phyloP scores from a whole-genome alignment of 1,140 invertebrate genomes.

The Cydia amplana region DNA sequence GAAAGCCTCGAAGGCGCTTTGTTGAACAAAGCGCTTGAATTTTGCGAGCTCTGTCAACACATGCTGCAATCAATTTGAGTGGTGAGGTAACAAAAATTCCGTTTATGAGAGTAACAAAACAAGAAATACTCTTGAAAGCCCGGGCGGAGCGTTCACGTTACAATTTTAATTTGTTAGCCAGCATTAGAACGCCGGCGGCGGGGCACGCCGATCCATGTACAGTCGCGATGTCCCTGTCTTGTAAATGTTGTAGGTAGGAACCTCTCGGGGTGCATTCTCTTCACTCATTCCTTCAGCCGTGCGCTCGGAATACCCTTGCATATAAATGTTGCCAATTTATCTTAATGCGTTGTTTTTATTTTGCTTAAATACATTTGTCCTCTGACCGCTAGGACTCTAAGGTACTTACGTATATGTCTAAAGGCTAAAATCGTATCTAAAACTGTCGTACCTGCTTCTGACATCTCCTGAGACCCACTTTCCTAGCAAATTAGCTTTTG shows the following conservation, averaged over 20 bases:
- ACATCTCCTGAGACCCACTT: neutral
- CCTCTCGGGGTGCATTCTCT: conserved; percentile 6
- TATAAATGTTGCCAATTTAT: neutral
- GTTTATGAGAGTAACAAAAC: conserved; percentile 32
- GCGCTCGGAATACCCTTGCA: conserved; percentile 1
- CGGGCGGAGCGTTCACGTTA: conserved; percentile 26
- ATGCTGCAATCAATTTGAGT: conserved; percentile 33
- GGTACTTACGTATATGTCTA: neutral
- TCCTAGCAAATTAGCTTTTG: neutral
- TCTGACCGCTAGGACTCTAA: neutral
- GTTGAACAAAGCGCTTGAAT: conserved; percentile 29
- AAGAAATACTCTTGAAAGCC: conserved; percentile 27
- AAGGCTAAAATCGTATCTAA: neutral
- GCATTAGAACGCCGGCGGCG: conserved; percentile 13
- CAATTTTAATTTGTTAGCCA: conserved; percentile 30
- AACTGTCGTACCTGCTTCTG: neutral
- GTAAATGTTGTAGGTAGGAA: conserved; percentile 19
- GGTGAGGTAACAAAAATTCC: conserved; percentile 29
- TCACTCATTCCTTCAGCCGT: conserved; percentile 7
- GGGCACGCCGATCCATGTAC: conserved; percentile 3
- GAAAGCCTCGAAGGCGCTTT: conserved; percentile 22
- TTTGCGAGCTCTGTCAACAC: conserved; percentile 30
- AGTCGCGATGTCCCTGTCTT: conserved; percentile 15
- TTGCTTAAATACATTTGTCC: neutral
- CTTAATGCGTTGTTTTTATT: neutral